Base-by-base conservation (phyloP, 2,797 vertebrate species). In the Danio kyathit region DNA sequence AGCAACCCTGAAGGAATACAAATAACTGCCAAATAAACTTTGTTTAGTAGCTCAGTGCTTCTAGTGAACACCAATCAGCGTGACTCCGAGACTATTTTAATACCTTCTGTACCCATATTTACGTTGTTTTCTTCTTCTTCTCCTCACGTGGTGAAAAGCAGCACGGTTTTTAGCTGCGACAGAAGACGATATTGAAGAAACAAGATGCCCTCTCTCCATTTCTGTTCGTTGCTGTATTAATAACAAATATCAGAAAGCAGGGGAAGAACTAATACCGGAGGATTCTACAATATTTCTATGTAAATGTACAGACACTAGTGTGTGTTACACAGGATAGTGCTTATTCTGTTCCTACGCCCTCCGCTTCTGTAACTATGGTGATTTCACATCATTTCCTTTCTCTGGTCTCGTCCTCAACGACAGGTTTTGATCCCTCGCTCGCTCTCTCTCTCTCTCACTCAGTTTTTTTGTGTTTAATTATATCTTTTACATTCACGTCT, bases 301-400 rank as follows among this genome's bases (percentile, higher is more conserved):
- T 99, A 96, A 93, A 94, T 99, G 97, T 99, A 98, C 97, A 99
- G 96, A 96, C 96, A 97, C 94, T 97, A 97, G 96, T 96, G 96
- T 96, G 96, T 95, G 96, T 95, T 96, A 95, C 96, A 96, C 96
- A 97, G 96, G 96, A 95, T 66, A 66, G 67, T 75, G 95, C 95
- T 96, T 96, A 91, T 89, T 96, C 92, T 94, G 95, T 98, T 96
- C 92, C 89, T 56, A 67, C 41, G 51, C 76, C 66, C 67, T 71
- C 66, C 17, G 56, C 76, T 61, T 92, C 90, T 70, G 80, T 89
- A 81, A 91, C 89, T 90, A 91, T 89, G 84, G 93, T 93, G 88
- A 94, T 95, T 95, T 90, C 90, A 89, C 88, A 89, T 90, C 88
- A 85, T 21, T 79, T 93, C 87, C 81, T 70, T 56, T 78, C 83